Base-by-base conservation (phyloP, 2,888 invertebrate genomes). In the Acrobasis repandana region DNA sequence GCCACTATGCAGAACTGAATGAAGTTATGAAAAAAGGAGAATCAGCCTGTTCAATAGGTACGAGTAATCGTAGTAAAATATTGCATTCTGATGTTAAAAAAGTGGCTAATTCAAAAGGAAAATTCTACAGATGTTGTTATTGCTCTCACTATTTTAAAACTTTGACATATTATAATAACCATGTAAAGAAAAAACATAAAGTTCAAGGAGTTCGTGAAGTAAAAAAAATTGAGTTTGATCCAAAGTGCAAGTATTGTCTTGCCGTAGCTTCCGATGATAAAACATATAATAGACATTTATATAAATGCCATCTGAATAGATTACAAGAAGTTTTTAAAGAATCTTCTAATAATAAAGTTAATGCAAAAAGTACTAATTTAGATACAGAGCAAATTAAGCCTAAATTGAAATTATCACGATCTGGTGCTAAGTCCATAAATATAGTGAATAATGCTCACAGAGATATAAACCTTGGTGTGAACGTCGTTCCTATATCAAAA, bases 281-380 rank as follows among this genome's bases (percentile, higher is more conserved):
- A 34, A 14, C 36, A 8, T 58, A 58, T 52, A 79, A 79, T 63
- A 59, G 18, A 1, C 79, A 79, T 69, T 46, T 79, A 20, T 51
- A 10, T 20, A 18, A 9, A 0, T 14, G 8, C 9, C 58, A 58
- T 33, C 11, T 10, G 9, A 58, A 49, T 14, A 58, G 58, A 38
- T 3, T 58, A 20, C 9, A 58, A n/a, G 58, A 58, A n/a, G 9
- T 38, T 18, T 58, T 58, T 38, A 58, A 49, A 38, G 20, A 18
- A 9, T 14, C 1, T 38, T 14, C 18, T 15, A 54, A 54, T 2
- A 10, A 54, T n/a, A 11, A 36, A 9, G 16, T 16, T 36, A 10
- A 16, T 14, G 28, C 14, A 14, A 54, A 54, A 43, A 43, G 43
- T 20, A 11, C 1, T 5, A 9, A 2, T 11, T 36, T 52, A 16